A percentile compares a stretch with the other conserved stretches of the same genome.
Conservation (phyloP, 2,797 vertebrate species). For the Leuciscus waleckii region DNA sequence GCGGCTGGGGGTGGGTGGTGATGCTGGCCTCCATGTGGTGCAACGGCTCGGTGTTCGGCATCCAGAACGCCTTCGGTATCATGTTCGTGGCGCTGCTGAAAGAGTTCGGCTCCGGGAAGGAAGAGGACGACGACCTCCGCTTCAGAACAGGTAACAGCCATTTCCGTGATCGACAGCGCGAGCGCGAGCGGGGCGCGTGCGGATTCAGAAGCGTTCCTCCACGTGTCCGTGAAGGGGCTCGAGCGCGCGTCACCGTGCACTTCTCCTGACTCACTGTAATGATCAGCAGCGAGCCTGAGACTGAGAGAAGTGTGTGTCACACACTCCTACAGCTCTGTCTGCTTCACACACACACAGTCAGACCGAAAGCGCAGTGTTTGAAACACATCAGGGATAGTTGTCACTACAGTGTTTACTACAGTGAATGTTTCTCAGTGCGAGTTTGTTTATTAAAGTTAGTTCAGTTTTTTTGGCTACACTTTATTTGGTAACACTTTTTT, state of each 20-base stretch:
- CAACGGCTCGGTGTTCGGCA: constrained; percentile 95
- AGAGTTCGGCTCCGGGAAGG: constrained; percentile 80
- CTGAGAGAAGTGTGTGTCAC: no score
- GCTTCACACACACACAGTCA: neutral
- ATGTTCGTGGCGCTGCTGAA: constrained; percentile 85
- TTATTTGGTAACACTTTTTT: neutral
- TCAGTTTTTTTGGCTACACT: neutral
- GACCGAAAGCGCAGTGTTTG: neutral
- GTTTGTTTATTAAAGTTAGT: neutral
- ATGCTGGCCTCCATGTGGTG: constrained; percentile 98
- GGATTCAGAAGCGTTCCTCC: neutral
- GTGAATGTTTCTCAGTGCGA: neutral
- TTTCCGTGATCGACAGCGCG: neutral
- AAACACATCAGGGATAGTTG: neutral
- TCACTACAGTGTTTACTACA: no score
- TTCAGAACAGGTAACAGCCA: constrained; percentile 86
- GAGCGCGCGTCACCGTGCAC: neutral
- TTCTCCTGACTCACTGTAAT: neutral
- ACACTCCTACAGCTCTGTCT: neutral
- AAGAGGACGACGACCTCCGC: constrained; percentile 80
- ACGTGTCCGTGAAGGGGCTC: neutral
- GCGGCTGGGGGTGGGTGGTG: constrained; percentile 97
- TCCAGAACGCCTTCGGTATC: constrained; percentile 95
- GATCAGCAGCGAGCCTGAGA: no score
- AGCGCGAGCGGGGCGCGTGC: neutral